Conservation (phyloP, 1,140 invertebrate species). For the Drosophila subobscura region DNA sequence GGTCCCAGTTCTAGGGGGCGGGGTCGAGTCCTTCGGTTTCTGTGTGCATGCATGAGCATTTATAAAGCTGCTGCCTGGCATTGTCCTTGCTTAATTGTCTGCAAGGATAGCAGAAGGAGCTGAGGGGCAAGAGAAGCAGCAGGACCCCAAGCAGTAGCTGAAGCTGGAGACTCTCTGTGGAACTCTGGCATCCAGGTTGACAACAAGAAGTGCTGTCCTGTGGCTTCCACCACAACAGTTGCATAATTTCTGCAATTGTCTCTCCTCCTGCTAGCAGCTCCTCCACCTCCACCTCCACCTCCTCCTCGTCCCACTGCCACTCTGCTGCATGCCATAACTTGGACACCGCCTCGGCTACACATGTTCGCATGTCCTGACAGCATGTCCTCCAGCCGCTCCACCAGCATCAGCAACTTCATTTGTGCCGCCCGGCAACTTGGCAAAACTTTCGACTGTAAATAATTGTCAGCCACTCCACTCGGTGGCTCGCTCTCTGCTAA, state of each 20-base stretch:
- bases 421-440: slow-evolving; percentile 62
- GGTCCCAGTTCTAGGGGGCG: too few species aligned
- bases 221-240: slow-evolving; percentile 53
- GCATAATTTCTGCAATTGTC: slow-evolving; percentile 67
- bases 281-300: background rate
- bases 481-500: slow-evolving; percentile 14
- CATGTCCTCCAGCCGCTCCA: slow-evolving; percentile 24
- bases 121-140: slow-evolving; percentile 9
- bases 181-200: slow-evolving; percentile 36
- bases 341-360: slow-evolving; percentile 25
- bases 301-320: background rate
- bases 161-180: slow-evolving; percentile 16
- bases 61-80: slow-evolving; percentile 54
- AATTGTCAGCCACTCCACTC: slow-evolving; percentile 61
- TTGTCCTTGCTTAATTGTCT: slow-evolving; percentile 80
- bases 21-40: slow-evolving; percentile 5
- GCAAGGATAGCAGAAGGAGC: slow-evolving; percentile 62
- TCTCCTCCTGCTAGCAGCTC: slow-evolving; percentile 1
- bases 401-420: slow-evolving; percentile 62
- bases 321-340: slow-evolving; percentile 13
- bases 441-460: slow-evolving; percentile 78
- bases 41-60: slow-evolving; percentile 47
- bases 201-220: slow-evolving; percentile 43
- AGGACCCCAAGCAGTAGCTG: slow-evolving; percentile 12
- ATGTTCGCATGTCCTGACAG: slow-evolving; percentile 43